phyloP scores from a whole-genome alignment of 2,113 vertebrate genomes.

The Petaurus breviceps region DNA sequence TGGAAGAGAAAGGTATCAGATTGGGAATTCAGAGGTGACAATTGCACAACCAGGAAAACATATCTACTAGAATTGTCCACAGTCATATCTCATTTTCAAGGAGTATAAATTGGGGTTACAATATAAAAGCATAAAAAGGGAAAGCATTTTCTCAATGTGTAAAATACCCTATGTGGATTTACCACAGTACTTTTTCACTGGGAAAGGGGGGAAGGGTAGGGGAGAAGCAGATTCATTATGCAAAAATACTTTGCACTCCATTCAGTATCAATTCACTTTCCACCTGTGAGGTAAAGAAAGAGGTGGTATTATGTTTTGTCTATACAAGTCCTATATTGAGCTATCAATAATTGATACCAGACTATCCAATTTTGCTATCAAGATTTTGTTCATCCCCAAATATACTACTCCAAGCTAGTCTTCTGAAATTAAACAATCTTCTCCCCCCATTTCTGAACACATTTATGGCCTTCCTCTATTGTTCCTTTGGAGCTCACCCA shows the following conservation, averaged over 20 bases:
- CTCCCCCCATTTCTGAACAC: neutral
- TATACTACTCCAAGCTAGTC: neutral
- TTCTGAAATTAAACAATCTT: neutral
- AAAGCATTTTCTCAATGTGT: slow-evolving; percentile 16
- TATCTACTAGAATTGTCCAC: neutral
- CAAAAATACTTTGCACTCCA: neutral
- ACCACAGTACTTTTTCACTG: neutral
- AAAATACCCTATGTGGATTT: neutral
- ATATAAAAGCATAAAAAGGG: neutral
- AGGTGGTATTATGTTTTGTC: slow-evolving; percentile 43
- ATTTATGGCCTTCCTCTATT: neutral
- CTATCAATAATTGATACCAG: slow-evolving; percentile 59
- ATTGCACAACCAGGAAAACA: neutral
- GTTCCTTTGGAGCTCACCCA: neutral
- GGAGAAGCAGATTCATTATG: neutral
- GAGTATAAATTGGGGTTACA: neutral
- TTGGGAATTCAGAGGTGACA: neutral
- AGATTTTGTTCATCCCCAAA: neutral
- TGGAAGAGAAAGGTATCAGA: neutral
- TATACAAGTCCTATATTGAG: neutral
- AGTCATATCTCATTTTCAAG: neutral
- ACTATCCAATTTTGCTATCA: neutral
- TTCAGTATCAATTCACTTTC: neutral
- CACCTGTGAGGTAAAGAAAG: slow-evolving; percentile 33
- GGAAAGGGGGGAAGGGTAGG: neutral